These are phyloP conservation scores for Caligus rogercresseyi DNA, from an alignment of 1,140 invertebrate genomes.

Conservation along the genomic window DNA sequence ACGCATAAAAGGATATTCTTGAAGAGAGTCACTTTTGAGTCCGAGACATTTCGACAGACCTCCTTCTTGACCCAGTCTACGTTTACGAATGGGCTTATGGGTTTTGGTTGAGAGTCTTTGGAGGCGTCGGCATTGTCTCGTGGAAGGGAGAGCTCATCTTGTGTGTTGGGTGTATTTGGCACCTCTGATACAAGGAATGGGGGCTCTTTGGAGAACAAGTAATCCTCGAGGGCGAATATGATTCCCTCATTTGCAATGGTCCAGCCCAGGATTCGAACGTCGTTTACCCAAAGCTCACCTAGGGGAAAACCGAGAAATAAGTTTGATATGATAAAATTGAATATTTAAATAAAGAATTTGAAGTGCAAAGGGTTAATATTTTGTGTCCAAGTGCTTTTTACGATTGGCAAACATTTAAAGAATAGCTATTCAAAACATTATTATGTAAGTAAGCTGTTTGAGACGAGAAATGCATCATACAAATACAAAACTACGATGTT, in stretches of 20 bases:
- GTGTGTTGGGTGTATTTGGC: not conserved
- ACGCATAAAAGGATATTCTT: not conserved
- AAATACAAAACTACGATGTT: no score
- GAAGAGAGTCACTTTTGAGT: not conserved
- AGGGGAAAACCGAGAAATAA: no score
- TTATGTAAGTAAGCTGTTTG: no score
- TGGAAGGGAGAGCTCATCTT: not conserved
- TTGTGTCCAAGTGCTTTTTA: no score
- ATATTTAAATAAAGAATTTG: no score
- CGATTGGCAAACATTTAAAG: no score
- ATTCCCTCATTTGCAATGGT: slow-evolving; percentile 1
- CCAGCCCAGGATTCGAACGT: not conserved
- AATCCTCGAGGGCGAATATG: slow-evolving; percentile 4
- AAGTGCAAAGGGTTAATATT: no score
- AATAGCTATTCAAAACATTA: no score
- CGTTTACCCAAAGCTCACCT: slow-evolving; percentile 11
- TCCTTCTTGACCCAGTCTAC: not conserved
- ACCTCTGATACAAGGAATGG: not conserved
- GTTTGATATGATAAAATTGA: no score
- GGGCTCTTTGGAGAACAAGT: not conserved
- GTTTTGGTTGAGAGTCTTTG: no score
- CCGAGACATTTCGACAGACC: not conserved
- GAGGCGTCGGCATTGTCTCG: not conserved
- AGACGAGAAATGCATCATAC: no score
- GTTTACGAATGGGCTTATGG: no score